phyloP scores from a whole-genome alignment of 2,888 invertebrate species.

The Xestia sexstrigata region DNA sequence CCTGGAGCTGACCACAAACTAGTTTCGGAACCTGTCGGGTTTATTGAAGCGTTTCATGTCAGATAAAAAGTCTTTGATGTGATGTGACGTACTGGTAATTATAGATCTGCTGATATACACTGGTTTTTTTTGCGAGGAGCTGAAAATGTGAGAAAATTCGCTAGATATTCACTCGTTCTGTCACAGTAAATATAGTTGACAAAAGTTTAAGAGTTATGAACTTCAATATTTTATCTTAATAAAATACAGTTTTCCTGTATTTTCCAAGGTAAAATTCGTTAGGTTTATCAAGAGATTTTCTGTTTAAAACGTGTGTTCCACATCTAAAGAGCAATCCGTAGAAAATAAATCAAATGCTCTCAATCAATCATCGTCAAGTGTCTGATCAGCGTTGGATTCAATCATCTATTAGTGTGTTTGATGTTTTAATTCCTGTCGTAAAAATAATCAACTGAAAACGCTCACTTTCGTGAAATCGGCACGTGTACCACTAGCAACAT shows the following conservation, averaged over 20 bases:
- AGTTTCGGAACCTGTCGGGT: slow-evolving; percentile 43
- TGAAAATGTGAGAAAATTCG: not conserved
- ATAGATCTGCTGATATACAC: slow-evolving; percentile 8
- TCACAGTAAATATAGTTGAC: not conserved
- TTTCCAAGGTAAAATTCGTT: no score
- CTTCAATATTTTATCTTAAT: not conserved
- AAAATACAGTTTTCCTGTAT: not conserved
- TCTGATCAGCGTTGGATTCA: slow-evolving; percentile 15
- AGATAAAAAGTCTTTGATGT: slow-evolving; percentile 54
- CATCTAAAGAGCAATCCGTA: not conserved
- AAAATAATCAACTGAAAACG: slow-evolving; percentile 24
- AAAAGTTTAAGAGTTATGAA: not conserved
- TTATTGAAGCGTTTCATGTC: slow-evolving; percentile 40
- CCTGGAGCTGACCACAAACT: slow-evolving; percentile 60
- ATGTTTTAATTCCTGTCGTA: slow-evolving; percentile 24
- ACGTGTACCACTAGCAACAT: not conserved
- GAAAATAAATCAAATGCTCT: slow-evolving; percentile 12
- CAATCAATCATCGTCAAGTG: slow-evolving; percentile 32
- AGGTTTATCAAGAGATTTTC: not conserved
- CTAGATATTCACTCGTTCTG: not conserved
- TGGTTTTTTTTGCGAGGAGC: not conserved
- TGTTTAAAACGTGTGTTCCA: not conserved
- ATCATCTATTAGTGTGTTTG: slow-evolving; percentile 18
- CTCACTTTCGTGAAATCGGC: not conserved
- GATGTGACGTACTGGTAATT: slow-evolving; percentile 33